phyloP scores from a whole-genome alignment of 2,113 vertebrate species.

The Zeus faber region DNA sequence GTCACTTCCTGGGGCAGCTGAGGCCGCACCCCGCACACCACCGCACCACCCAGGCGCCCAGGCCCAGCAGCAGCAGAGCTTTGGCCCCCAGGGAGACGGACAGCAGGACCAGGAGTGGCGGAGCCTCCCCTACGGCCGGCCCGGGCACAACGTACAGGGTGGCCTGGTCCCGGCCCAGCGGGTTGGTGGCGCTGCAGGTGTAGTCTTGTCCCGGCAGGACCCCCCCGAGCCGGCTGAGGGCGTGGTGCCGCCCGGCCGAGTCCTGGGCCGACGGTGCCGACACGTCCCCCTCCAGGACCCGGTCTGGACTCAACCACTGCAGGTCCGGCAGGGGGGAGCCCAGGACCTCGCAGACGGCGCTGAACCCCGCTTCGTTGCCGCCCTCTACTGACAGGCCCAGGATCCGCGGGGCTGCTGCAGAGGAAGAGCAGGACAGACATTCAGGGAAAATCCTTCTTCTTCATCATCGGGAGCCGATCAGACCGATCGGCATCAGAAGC shows the following conservation, averaged over 20 bases:
- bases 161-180: slow-evolving; percentile 70
- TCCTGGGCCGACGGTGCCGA: slow-evolving; percentile 26
- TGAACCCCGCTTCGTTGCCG: slow-evolving; percentile 59
- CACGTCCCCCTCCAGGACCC: slow-evolving; percentile 43
- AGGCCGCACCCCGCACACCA: slow-evolving; percentile 15
- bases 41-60: slow-evolving; percentile 56
- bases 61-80: slow-evolving; percentile 59
- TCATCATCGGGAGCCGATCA: no score
- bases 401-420: slow-evolving; percentile 85
- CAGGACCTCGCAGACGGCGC: slow-evolving; percentile 81
- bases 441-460: no score
- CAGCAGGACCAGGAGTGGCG: slow-evolving; percentile 56
- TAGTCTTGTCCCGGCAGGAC: slow-evolving; percentile 82
- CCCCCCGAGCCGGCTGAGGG: slow-evolving; percentile 76
- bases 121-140: not conserved
- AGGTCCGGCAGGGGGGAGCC: slow-evolving; percentile 83
- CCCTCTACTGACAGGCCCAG: slow-evolving; percentile 80
- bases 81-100: slow-evolving; percentile 60
- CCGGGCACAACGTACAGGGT: slow-evolving; percentile 61
- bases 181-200: slow-evolving; percentile 83
- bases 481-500: no score
- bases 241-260: slow-evolving; percentile 44
- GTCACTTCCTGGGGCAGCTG: slow-evolving; percentile 41
- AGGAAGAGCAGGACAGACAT: not conserved
- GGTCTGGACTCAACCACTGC: slow-evolving; percentile 76